Evolutionary conservation across 1,140 invertebrate genomes (phyloP).

Genomic region (Batillaria attramentaria): DNA sequence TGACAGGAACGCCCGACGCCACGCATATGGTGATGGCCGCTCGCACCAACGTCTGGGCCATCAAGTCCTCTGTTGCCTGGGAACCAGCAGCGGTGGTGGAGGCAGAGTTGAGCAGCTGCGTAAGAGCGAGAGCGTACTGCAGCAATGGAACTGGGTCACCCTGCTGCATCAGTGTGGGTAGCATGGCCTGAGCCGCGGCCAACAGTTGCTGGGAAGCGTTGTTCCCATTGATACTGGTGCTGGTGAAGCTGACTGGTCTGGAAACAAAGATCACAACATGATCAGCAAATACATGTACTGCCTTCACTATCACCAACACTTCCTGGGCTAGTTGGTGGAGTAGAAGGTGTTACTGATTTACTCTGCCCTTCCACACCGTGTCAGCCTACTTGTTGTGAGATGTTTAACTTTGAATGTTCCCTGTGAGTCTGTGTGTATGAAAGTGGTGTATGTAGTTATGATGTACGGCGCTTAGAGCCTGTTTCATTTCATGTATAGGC

Average conservation of each 20-base stretch:
- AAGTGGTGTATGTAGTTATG: too few species aligned
- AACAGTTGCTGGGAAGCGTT: slow-evolving; percentile 48
- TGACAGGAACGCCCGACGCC: slow-evolving; percentile 34
- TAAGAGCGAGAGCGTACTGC: slow-evolving; percentile 56
- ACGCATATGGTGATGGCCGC: slow-evolving; percentile 51
- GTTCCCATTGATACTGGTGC: not conserved
- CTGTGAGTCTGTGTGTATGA: too few species aligned
- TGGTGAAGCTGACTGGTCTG: slow-evolving; percentile 23
- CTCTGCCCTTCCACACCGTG: too few species aligned
- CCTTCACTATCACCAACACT: too few species aligned
- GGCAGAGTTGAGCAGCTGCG: slow-evolving; percentile 55
- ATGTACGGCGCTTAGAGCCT: too few species aligned
- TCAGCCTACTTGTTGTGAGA: too few species aligned
- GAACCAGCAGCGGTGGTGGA: slow-evolving; percentile 45
- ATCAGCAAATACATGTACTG: too few species aligned
- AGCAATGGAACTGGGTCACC: slow-evolving; percentile 54
- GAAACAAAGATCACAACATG: too few species aligned
- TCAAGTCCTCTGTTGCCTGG: slow-evolving; percentile 10
- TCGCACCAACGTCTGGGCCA: slow-evolving; percentile 46
- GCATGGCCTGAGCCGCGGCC: slow-evolving; percentile 33
- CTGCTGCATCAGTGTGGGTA: slow-evolving; percentile 49
- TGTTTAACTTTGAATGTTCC: too few species aligned
- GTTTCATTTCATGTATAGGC: too few species aligned
- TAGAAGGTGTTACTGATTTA: too few species aligned
- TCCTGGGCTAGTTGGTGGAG: too few species aligned